Conservation (phyloP, 2,797 vertebrate genomes). For the Spea hammondii region DNA sequence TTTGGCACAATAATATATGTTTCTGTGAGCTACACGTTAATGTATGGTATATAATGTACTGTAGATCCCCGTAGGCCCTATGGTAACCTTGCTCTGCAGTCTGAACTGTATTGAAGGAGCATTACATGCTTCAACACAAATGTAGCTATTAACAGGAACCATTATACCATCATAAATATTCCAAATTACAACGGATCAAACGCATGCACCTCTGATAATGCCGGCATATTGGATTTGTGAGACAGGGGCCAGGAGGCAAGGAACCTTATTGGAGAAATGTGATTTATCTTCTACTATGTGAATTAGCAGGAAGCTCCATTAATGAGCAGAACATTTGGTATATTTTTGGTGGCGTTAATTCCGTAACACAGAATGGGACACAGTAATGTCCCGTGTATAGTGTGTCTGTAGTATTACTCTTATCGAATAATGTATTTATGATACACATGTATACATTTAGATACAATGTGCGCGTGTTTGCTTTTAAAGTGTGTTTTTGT, state of each 20-base stretch:
- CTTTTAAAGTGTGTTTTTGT: too few species aligned
- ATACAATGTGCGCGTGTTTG: too few species aligned
- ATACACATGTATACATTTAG: too few species aligned
- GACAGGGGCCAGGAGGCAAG: slow-evolving; percentile 28
- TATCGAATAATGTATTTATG: too few species aligned
- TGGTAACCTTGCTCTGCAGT: neutral
- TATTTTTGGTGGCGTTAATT: too few species aligned
- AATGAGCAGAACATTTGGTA: slow-evolving; percentile 10
- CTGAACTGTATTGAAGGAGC: slow-evolving; percentile 15
- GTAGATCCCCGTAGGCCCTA: neutral
- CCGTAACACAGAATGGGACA: too few species aligned
- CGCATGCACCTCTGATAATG: slow-evolving; percentile 15
- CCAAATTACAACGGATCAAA: slow-evolving; percentile 30
- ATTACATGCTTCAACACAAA: slow-evolving; percentile 5
- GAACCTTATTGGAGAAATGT: neutral
- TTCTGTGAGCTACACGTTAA: neutral
- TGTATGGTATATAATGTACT: neutral
- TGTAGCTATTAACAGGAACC: slow-evolving; percentile 34
- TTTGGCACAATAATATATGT: neutral
- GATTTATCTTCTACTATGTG: slow-evolving; percentile 26
- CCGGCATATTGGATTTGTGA: slow-evolving; percentile 39
- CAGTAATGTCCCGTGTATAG: too few species aligned
- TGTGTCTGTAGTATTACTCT: too few species aligned
- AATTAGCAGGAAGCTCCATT: slow-evolving; percentile 34
- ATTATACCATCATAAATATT: slow-evolving; percentile 43